These are phyloP conservation scores for Miichthys miiuy DNA, from an alignment of 2,797 vertebrate species.

Conservation along the genomic window DNA sequence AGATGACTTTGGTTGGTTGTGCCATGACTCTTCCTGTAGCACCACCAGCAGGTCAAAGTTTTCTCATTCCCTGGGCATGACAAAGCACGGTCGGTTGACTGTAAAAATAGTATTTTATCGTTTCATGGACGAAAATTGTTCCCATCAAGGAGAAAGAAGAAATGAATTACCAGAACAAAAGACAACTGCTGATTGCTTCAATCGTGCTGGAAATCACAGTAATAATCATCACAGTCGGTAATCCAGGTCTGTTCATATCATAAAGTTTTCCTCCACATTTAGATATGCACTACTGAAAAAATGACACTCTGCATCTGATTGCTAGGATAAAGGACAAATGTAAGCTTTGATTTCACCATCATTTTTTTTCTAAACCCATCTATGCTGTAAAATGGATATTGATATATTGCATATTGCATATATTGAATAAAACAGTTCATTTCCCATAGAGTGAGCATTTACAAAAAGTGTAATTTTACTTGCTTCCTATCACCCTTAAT, in stretches of 20 bases:
- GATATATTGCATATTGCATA: background rate
- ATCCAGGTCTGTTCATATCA: background rate
- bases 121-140: slow-evolving; percentile 4
- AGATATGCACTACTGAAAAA: background rate
- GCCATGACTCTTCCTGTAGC: background rate
- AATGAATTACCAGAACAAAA: slow-evolving; percentile 32
- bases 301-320: background rate
- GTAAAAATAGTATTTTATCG: background rate
- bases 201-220: slow-evolving; percentile 3
- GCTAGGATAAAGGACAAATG: background rate
- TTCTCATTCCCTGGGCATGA: too few relatives aligned
- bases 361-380: background rate
- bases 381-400: background rate
- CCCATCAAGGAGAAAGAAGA: slow-evolving; percentile 6
- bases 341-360: background rate
- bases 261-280: slow-evolving; percentile 7
- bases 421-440: slow-evolving; percentile 11
- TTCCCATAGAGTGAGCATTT: slow-evolving; percentile 14
- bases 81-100: background rate
- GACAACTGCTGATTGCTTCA: background rate
- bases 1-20: background rate
- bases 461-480: slow-evolving; percentile 29
- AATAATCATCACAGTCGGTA: slow-evolving; percentile 1
- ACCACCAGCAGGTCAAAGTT: too few relatives aligned
- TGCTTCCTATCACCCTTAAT: slow-evolving; percentile 31